Evolutionary conservation across 2,797 vertebrate genomes (phyloP).

Genomic region (Leptodactylus fallax): DNA sequence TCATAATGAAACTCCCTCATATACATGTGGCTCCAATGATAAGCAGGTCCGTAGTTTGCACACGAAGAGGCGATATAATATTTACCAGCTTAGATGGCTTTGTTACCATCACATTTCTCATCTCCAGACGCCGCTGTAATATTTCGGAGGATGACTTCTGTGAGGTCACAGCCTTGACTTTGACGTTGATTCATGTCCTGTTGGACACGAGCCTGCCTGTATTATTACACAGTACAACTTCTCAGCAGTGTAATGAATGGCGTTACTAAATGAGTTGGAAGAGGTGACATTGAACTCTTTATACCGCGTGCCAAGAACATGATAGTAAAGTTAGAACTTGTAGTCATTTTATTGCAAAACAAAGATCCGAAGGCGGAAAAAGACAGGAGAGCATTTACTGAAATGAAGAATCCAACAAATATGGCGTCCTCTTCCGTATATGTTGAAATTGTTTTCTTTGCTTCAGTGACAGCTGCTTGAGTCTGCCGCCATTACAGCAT

Average conservation of each 20-base stretch:
- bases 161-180: neutral
- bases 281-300: constrained; percentile 46
- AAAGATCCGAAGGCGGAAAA: neutral
- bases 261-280: neutral
- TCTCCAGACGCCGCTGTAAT: neutral
- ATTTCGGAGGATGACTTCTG: neutral
- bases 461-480: too few relatives aligned
- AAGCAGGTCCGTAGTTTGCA: neutral
- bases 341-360: neutral
- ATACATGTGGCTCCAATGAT: too few relatives aligned
- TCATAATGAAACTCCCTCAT: too few relatives aligned
- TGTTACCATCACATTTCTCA: neutral
- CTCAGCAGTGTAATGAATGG: constrained; percentile 9
- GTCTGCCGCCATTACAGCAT: too few relatives aligned
- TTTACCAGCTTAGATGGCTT: neutral
- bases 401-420: too few relatives aligned
- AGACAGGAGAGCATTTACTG: neutral
- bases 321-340: neutral
- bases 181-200: neutral
- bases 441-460: too few relatives aligned
- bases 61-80: neutral
- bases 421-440: too few relatives aligned
- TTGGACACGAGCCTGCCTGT: neutral
- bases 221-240: neutral
- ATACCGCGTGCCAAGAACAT: constrained; percentile 13